Evolutionary conservation across 2,113 vertebrate species (phyloP), one percentile per base, ranked within the genome.

Genomic region (Sula dactylatra): DNA sequence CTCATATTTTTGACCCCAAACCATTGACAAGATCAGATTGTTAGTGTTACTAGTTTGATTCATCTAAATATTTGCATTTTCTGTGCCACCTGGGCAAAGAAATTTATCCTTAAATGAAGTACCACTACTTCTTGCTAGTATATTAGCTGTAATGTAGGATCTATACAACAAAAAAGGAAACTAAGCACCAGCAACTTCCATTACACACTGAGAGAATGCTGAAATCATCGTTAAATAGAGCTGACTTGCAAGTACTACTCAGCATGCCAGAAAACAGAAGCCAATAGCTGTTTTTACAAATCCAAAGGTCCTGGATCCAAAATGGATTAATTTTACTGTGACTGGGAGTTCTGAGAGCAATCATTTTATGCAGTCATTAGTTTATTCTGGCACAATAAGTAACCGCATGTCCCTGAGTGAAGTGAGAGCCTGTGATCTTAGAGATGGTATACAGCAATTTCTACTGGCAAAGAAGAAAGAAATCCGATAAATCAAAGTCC

Each of bases 371-470:
- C 27, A 82, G 49, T 92, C 65, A 76, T 86, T 79, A 45, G 80
- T 94, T 96, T 97, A 76, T 92, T 82, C 93, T 96, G 97, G 70
- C 88, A 97, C 81, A 94, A 36, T 19, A 54, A 62, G 40, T 36
- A 32, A 36, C 34, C 34, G 1, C 65, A 32, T 79, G 9, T 80
- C 93, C 22, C 83, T 74, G 34, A 94, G 45, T 55, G 86, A 92
- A 86, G 44, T 69, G 77, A 45, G 84, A 47, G 56, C 34, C 90
- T 59, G 78, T 56, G 42, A 77, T 69, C n/a, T 70, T 71, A 50
- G 59, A 66, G 25, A n/a, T 64, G 47, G 15, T 64, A 13, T 82
- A 56, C 20, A 74, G 55, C 24, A 64, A 36, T 45, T 52, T 56
- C 36, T 44, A 58, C 54, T 82, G 38, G 72, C 69, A 55, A 86